Base-by-base conservation (phyloP, 2,113 vertebrate genomes). In the Lanius ludovicianus region DNA sequence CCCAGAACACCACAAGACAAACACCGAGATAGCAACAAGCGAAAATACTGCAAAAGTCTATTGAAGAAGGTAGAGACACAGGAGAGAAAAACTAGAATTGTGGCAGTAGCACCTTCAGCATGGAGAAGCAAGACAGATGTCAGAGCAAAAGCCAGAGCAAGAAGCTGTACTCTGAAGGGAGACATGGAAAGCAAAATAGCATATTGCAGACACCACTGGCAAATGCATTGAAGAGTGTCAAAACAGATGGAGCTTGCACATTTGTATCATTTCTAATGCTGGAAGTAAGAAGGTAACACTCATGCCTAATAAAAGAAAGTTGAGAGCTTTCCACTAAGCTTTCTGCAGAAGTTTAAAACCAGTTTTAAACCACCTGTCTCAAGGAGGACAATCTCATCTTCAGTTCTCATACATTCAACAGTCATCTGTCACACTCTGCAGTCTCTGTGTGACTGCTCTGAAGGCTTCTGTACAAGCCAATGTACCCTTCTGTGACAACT, bases 121-220 rank as follows among this genome's bases (percentile, higher is more conserved):
- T 20, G 64, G 50, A 65, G 13, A 84, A 35, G 37, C 2, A 35
- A 24, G 25, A 80, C 15, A 73, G n/a, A 57, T 8, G 41, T 18
- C 67, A 73, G 39, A 77, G 33, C 59, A 80, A 90, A 90, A 65
- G 19, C 31, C 78, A 74, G 39, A 67, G 37, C 20, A 31, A 4
- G 0, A 9, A 67, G n/a, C 0, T 69, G 50, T 35, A 56, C 15
- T 52, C 69, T 46, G 39, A 84, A 81, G 39, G 10, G 33, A 55
- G 21, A 68, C 31, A 13, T 24, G 24, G 41, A 77, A 87, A 89
- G 52, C 57, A 71, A 68, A 84, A 42, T 20, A 25, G 9, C 77
- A 35, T 56, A 74, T 1, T 23, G 52, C 15, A 84, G 31, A 41
- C 17, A 21, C 19, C 2, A 3, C 3, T 2, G 0, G 65, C 20